phyloP scores from a whole-genome alignment of 2,888 invertebrate genomes.

The Syrista parreyssii region DNA sequence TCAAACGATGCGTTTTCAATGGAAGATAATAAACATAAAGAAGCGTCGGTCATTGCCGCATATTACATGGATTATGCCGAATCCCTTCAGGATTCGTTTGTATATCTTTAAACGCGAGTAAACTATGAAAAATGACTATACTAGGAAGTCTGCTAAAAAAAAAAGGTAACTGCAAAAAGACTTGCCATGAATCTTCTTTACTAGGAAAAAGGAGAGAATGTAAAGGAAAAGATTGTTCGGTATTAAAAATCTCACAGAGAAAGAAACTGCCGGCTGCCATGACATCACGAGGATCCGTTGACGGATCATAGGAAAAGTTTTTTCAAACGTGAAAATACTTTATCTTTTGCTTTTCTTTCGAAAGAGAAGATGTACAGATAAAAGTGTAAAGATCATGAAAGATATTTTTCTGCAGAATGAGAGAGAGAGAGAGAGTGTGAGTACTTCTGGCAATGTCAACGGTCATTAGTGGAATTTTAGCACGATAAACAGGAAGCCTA shows the following conservation, averaged over 20 bases:
- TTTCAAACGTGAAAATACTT: not conserved
- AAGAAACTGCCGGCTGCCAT: not conserved
- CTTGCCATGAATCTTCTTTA: not conserved
- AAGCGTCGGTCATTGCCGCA: too few species aligned
- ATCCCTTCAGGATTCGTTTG: not conserved
- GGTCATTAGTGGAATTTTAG: not conserved
- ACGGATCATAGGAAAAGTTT: not conserved
- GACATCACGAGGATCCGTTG: not conserved
- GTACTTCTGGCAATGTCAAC: not conserved
- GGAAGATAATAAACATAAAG: not conserved
- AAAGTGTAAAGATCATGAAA: not conserved
- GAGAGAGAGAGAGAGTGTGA: conserved; percentile 9
- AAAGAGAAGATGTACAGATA: not conserved
- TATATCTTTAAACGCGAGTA: not conserved
- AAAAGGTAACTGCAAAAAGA: not conserved
- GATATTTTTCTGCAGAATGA: conserved; percentile 7
- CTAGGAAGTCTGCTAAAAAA: not conserved
- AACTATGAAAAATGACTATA: not conserved
- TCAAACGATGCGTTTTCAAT: not conserved
- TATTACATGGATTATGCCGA: not conserved
- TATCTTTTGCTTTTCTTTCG: not conserved
- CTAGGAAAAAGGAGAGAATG: not conserved
- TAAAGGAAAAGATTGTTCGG: not conserved
- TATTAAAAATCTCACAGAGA: not conserved
- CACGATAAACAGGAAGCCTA: not conserved